Percentiles rank a stretch among this genome's conserved stretches.
Conservation (phyloP, 2,888 invertebrate species). For the Melipona beecheii region DNA sequence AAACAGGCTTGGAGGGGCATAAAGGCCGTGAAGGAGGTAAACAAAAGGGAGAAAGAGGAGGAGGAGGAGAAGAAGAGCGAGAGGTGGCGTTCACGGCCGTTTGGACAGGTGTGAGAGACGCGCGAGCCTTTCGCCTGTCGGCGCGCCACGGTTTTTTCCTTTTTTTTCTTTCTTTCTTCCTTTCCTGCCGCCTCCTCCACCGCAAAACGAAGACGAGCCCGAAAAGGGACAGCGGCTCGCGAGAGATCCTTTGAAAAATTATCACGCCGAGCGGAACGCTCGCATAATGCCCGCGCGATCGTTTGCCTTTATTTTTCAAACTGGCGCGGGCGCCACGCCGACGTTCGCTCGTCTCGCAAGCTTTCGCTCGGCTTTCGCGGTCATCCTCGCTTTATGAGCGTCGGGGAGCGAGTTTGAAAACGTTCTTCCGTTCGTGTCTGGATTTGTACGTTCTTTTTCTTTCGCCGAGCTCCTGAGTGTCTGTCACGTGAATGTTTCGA, state of each 20-base stretch:
- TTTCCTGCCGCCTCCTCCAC: constrained; percentile 22
- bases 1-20: constrained; percentile 1
- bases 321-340: constrained; percentile 8
- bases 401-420: background rate
- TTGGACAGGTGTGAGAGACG: constrained; percentile 30
- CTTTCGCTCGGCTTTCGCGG: background rate
- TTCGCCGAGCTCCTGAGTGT: background rate
- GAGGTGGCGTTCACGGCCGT: constrained; percentile 19
- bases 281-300: constrained; percentile 71
- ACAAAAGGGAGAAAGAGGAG: constrained; percentile 39
- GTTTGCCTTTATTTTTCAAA: constrained; percentile 51
- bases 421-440: background rate
- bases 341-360: constrained; percentile 1
- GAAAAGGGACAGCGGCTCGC: constrained; percentile 63
- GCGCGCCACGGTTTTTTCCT: constrained; percentile 28
- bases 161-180: background rate
- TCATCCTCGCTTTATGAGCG: constrained; percentile 20
- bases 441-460: background rate
- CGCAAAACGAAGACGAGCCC: constrained; percentile 71
- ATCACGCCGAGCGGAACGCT: constrained; percentile 78
- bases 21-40: constrained; percentile 67
- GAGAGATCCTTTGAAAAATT: constrained; percentile 80
- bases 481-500: background rate
- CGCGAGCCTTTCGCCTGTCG: constrained; percentile 49
- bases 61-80: constrained; percentile 14